These are phyloP conservation scores for Patagioenas fasciata DNA, from an alignment of 2,113 vertebrate genomes.

Conservation along the genomic window DNA sequence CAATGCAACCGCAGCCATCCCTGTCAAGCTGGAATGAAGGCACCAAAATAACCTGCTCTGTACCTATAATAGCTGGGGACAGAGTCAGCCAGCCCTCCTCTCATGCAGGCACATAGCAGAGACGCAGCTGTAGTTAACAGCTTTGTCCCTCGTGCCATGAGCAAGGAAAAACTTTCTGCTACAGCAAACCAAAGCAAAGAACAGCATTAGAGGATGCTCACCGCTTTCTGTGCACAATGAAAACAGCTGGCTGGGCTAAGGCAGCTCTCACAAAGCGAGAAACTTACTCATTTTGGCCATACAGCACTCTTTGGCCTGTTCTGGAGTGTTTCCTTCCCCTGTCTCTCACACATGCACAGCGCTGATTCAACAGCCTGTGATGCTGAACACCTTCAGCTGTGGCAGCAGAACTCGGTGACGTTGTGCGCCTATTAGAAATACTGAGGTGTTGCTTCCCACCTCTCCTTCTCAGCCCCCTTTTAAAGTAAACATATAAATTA, in stretches of 20 bases:
- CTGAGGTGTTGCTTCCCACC: background rate
- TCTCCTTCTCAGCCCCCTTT: background rate
- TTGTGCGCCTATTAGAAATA: background rate
- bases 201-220: background rate
- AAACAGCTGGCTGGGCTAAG: background rate
- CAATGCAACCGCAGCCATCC: background rate
- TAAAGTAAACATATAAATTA: constrained; percentile 26
- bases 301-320: background rate
- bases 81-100: background rate
- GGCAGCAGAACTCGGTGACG: background rate
- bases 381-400: background rate
- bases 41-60: background rate
- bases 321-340: background rate
- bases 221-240: background rate
- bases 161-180: background rate
- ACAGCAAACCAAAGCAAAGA: background rate
- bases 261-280: background rate
- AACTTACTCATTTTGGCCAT: background rate
- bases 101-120: fast-evolving
- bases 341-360: background rate
- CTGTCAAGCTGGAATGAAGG: background rate
- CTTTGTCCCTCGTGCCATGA: background rate
- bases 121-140: background rate
- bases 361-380: background rate
- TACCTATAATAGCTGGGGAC: background rate